Conservation (phyloP, 2,113 vertebrate species). For the Probosciger aterrimus region DNA sequence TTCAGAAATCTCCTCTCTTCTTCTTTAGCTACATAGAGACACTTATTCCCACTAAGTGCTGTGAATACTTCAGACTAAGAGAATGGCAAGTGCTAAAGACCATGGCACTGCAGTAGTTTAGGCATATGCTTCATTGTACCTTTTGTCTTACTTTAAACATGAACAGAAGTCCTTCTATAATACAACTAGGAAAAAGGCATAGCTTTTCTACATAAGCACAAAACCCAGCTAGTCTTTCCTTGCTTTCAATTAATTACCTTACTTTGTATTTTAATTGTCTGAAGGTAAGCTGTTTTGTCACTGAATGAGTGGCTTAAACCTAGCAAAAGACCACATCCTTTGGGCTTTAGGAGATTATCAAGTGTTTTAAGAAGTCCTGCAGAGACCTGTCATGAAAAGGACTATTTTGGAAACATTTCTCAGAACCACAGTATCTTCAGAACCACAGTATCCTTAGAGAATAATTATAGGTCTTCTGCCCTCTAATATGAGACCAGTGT, state of each 20-base stretch:
- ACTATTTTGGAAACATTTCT: background rate
- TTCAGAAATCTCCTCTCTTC: background rate
- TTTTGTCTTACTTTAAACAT: background rate
- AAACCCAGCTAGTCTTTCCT: background rate
- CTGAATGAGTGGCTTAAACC: background rate
- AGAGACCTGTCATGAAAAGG: background rate
- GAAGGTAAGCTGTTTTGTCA: background rate
- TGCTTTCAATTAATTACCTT: background rate
- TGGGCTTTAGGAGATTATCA: background rate
- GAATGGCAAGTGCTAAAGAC: background rate
- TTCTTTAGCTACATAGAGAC: background rate
- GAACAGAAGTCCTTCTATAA: background rate
- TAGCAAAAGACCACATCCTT: background rate
- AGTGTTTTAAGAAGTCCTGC: background rate
- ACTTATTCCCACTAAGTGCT: background rate
- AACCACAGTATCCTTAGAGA: background rate
- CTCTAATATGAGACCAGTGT: background rate
- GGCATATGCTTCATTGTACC: background rate
- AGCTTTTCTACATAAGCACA: background rate
- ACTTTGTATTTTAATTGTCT: background rate
- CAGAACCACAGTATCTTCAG: background rate
- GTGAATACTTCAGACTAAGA: background rate
- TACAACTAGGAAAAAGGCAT: background rate
- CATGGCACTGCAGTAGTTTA: background rate
- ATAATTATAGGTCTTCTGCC: background rate